Conservation (phyloP, 2,888 invertebrate species). For the Argyra leucocephala region DNA sequence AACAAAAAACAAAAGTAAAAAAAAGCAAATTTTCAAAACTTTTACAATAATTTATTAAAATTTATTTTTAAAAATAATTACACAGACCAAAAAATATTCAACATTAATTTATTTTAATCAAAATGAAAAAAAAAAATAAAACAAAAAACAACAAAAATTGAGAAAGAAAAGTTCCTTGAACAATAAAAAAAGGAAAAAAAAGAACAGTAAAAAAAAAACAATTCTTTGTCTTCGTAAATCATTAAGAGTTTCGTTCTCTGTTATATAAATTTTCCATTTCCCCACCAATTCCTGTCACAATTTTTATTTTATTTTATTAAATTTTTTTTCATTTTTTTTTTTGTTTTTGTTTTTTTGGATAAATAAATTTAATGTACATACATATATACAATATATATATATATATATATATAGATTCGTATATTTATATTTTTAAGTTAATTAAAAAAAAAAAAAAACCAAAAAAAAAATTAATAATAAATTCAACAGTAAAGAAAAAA, state of each 20-base stretch:
- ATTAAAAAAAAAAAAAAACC: background rate
- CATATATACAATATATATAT: background rate
- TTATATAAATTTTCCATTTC: background rate
- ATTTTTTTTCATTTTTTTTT: too few relatives aligned
- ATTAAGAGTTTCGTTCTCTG: background rate
- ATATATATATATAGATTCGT: background rate
- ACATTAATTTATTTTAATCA: background rate
- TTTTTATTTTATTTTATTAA: too few relatives aligned
- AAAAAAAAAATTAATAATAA: background rate
- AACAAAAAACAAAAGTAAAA: background rate
- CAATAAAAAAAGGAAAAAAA: background rate
- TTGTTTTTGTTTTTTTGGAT: too few relatives aligned
- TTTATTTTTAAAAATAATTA: slow-evolving; percentile 1
- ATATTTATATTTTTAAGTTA: background rate
- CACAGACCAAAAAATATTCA: background rate
- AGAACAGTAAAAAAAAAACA: background rate
- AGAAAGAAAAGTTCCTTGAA: too few relatives aligned
- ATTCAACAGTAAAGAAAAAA: background rate
- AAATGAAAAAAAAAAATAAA: background rate
- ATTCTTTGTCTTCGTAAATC: background rate
- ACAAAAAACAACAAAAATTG: too few relatives aligned
- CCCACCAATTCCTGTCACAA: background rate
- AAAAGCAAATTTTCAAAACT: too few relatives aligned
- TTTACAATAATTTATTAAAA: background rate
- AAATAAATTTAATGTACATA: background rate